Evolutionary conservation across 2,113 vertebrate species (phyloP), one percentile per base, ranked within the genome.

Genomic region (Polyodon spathula): DNA sequence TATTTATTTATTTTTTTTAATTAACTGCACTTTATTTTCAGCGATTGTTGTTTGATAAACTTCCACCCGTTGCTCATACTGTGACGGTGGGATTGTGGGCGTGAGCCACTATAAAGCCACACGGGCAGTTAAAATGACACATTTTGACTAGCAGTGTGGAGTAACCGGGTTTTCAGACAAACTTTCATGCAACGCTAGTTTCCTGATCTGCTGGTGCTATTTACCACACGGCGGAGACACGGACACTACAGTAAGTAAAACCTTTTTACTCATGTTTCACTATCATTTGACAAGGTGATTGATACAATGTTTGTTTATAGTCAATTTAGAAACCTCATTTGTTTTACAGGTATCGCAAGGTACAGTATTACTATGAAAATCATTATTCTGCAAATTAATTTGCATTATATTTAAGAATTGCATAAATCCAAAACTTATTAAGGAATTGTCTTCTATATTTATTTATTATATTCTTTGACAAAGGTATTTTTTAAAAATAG

Each of bases 1-100:
- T n/a, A n/a, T n/a, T n/a, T n/a, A n/a, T 27, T n/a, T n/a, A n/a
- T n/a, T 27, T 27, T 27, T 27, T 27, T 27, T 27, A 27, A 27
- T 27, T 27, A 27, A 27, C 27, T 27, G 27, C 27, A 27, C 27
- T 27, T 27, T 27, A 27, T 27, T 27, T 27, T 3, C 27, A 27
- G 27, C 27, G 14, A 46, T 46, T 10, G 8, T 46, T 46, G 14
- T 46, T 46, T 46, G 43, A 14, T 46, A 8, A 27, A 27, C 27
- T 3, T 27, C 27, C 27, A 27, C 27, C 27, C 27, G 27, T 3
- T 27, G 27, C 27, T 10, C 40, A 9, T 40, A 43, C 42, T 46
- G 15, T 63, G 55, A 58, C 62, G 44, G 10, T 41, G 12, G 37
- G 15, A 37, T 8, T 58, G 55, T 43, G 55, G 62, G 62, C 54